A percentile compares a stretch with the other conserved stretches of the same genome.
Evolutionary conservation across 2,888 invertebrate genomes (phyloP).

Genomic region (Glyphotaelius pellucidus): DNA sequence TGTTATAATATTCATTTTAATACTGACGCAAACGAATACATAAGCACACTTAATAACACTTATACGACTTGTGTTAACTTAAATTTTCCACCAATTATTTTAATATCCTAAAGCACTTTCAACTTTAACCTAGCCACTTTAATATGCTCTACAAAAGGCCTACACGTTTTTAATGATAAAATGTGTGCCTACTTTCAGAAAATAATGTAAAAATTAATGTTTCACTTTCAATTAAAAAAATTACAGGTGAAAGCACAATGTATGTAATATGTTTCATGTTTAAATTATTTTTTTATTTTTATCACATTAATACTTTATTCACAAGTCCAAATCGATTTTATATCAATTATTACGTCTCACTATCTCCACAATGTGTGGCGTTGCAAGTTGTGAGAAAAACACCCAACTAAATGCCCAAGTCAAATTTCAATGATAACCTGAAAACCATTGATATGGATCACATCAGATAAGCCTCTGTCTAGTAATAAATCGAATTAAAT

Average conservation of each 20-base stretch:
- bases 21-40: neutral
- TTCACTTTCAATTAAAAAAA: neutral
- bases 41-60: neutral
- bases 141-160: neutral
- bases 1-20: neutral
- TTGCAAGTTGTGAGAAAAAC: neutral
- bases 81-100: neutral
- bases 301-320: neutral
- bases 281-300: neutral
- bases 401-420: neutral
- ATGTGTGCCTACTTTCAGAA: neutral
- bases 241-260: neutral
- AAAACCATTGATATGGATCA: neutral
- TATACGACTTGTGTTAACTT: neutral
- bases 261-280: neutral
- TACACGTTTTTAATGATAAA: neutral
- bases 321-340: neutral
- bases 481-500: neutral
- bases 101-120: too few species aligned
- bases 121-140: neutral
- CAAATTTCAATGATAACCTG: constrained; percentile 2
- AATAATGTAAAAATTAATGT: neutral
- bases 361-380: neutral
- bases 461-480: neutral
- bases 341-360: neutral